These are phyloP conservation scores for Holacanthus passer DNA, from an alignment of 2,113 vertebrate genomes.

Conservation along the genomic window DNA sequence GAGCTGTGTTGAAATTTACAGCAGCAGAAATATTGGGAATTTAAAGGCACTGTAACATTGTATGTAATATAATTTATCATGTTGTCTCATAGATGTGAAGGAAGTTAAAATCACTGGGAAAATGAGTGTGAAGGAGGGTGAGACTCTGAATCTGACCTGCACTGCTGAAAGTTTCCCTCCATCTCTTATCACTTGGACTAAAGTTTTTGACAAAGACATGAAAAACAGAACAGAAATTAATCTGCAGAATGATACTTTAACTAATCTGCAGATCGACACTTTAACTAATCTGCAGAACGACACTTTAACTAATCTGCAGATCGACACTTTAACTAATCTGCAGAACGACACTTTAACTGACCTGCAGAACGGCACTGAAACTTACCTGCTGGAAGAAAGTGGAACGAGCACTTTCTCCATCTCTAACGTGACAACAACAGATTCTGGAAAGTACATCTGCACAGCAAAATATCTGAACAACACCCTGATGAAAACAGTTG, in stretches of 20 bases:
- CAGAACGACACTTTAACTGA: neutral
- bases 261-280: too few relatives aligned
- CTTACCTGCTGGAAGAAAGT: neutral
- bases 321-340: too few relatives aligned
- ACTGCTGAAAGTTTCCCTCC: constrained; percentile 58
- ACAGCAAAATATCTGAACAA: constrained; percentile 17
- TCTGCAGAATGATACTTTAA: neutral
- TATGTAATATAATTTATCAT: neutral
- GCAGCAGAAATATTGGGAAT: neutral
- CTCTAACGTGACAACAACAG: constrained; percentile 10
- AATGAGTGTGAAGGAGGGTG: constrained; percentile 38
- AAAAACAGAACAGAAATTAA: neutral
- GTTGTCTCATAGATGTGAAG: neutral
- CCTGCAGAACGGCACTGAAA: neutral
- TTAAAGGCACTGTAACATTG: too few relatives aligned
- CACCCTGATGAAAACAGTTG: neutral
- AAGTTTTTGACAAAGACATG: neutral
- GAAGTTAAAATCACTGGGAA: neutral
- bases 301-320: too few relatives aligned
- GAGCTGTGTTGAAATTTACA: neutral
- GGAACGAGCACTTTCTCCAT: neutral
- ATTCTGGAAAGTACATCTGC: constrained; percentile 69
- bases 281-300: too few relatives aligned
- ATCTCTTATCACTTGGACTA: constrained; percentile 44
- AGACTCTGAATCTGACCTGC: constrained; percentile 57